Base-by-base conservation (phyloP, 2,797 vertebrate species). In the Chromis chromis region DNA sequence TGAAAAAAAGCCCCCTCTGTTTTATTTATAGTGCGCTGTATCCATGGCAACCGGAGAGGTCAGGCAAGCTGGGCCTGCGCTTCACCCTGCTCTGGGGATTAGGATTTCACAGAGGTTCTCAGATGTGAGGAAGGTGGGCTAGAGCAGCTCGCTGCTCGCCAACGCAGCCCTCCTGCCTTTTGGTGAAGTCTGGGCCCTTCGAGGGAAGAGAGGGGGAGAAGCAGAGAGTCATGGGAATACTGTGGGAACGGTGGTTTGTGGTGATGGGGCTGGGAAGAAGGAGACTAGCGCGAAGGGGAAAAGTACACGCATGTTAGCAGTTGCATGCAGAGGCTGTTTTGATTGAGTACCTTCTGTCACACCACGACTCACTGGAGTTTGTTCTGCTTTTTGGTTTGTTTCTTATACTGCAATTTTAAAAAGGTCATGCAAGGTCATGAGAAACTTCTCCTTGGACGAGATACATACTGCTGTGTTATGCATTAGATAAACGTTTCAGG, bases 11-110 rank as follows among this genome's bases (percentile, higher is more conserved):
- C 86, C 89, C 90, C 88, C 96, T 96, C 95, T 97, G 96, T 97
- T 98, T 98, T 98, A 97, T 98, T 98, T 98, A 98, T 98, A 98
- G 97, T 98, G 96, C 95, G 92, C 93, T 95, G 97, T 98, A 97
- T 96, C 97, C 97, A 98, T 98, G 96, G 97, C 95, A 98, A 98
- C 97, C 96, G 48, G 94, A 97, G 97, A 97, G 97, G 97, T 98
- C 97, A 98, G 97, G 96, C 96, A 97, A 98, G 96, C 96, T 97
- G 95, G 96, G 96, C 96, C 96, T 94, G 95, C 92, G 94, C 95
- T 97, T 98, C 97, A 97, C 97, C 97, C 96, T 94, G 95, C 96
- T 96, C 96, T 92, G 95, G 94, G 97, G 96, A 98, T 98, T 97
- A 97, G 96, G 95, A 96, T 96, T 96, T 97, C 96, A 96, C 96